Base-by-base conservation (phyloP, 2,888 invertebrate species). In the Trichopoda pennipes region DNA sequence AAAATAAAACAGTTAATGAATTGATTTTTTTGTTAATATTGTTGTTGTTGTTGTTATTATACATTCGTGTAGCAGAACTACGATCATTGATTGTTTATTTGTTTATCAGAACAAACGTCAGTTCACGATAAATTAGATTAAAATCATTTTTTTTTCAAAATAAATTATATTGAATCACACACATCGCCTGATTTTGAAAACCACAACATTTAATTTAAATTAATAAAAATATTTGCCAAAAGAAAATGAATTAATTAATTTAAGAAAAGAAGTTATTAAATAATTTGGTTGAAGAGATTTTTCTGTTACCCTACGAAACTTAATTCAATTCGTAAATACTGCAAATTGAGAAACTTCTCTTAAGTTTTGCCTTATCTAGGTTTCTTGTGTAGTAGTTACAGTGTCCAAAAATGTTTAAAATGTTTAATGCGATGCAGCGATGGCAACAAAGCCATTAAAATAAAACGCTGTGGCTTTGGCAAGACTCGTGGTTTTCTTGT, bases 1-100 rank as follows among this genome's bases (percentile, higher is more conserved):
- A 21, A 77, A 77, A 49, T 70, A 76, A 79, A 61, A 82, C 79
- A 79, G 82, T 79, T 82, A 82, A 82, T 82, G 79, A 82, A 82
- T 82, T 82, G 75, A 81, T 61, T 68, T 79, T 53, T 66, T 66
- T 28, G 28, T 28, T 28, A 28, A 28, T 28, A 8, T 6, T 32
- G n/a, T 55, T 38, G 28, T 6, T 32, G n/a, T 55, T 38, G 49
- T 51, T 49, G 49, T 47, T n/a, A 32, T 44, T 32, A 17, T 64
- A 23, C 44, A 64, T 28, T 68, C 19, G 35, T 61, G 35, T 47
- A 74, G 58, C 14, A 63, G 61, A 73, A 38, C 66, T 58, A 56
- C 61, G 72, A 64, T 72, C 68, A 68, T 72, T 79, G 82, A 79
- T 82, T 80, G 68, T 80, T 74, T 74, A 51, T 80, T 79, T 72